phyloP scores from a whole-genome alignment of 2,113 vertebrate genomes.

The Fukomys damarensis region DNA sequence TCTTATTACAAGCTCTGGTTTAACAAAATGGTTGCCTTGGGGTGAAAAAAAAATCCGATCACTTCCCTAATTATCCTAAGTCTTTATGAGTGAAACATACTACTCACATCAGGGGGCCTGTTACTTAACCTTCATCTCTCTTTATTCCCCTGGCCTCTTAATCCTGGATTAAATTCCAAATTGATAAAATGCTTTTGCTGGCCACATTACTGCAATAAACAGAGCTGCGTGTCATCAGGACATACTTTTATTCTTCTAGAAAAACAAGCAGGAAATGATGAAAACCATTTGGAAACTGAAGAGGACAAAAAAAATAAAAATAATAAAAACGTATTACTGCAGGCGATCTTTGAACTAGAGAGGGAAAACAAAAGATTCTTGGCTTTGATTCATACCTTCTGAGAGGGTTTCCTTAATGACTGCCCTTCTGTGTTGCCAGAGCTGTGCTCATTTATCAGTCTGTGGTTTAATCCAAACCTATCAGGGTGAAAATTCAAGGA shows the following conservation, averaged over 20 bases:
- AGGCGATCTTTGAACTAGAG: constrained; percentile 47
- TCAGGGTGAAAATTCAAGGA: constrained; percentile 81
- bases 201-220: constrained; percentile 31
- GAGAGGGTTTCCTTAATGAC: constrained; percentile 80
- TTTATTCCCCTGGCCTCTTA: constrained; percentile 51
- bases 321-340: constrained; percentile 56
- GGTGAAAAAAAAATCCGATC: background rate
- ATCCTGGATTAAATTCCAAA: constrained; percentile 74
- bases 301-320: constrained; percentile 65
- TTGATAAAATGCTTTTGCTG: constrained; percentile 66
- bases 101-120: constrained; percentile 46
- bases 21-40: constrained; percentile 51
- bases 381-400: constrained; percentile 79
- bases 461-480: constrained; percentile 81
- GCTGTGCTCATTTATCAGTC: constrained; percentile 77
- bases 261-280: constrained; percentile 69
- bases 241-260: constrained; percentile 69
- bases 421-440: constrained; percentile 77
- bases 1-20: background rate
- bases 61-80: constrained; percentile 67
- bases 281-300: constrained; percentile 72
- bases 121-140: constrained; percentile 67
- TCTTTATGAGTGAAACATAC: constrained; percentile 68
- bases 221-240: constrained; percentile 20
- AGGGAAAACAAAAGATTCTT: constrained; percentile 48